Percentiles rank a stretch among this genome's conserved stretches.
Evolutionary conservation across 2,888 invertebrate species (phyloP).

Genomic region (Drosophila rubida): DNA sequence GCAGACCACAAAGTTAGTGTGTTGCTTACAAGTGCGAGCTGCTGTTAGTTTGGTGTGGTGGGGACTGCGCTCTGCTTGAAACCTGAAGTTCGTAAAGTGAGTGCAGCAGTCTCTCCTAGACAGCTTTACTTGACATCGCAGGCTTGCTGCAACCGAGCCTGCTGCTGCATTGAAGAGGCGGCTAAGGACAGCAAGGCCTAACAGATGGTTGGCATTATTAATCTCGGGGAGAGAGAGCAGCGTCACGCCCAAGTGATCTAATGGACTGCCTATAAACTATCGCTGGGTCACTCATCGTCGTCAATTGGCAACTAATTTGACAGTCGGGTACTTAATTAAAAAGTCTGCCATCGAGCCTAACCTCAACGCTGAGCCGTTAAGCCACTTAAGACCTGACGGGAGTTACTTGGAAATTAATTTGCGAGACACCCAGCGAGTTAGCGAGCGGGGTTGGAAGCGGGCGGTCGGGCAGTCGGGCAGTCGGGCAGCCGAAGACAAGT

Average conservation of each 20-base stretch:
- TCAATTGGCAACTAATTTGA: conserved; percentile 73
- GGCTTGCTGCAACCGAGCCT: conserved; percentile 2
- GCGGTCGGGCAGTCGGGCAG: not conserved
- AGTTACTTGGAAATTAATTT: conserved; percentile 71
- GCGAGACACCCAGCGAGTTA: conserved; percentile 56
- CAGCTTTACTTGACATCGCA: too few relatives aligned
- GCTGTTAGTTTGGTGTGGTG: not conserved
- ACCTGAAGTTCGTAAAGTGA: too few relatives aligned
- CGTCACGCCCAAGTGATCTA: conserved; percentile 16
- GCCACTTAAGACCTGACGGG: conserved; percentile 63
- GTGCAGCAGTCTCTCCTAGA: too few relatives aligned
- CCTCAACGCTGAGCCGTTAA: conserved; percentile 67
- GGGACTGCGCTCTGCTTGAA: too few relatives aligned
- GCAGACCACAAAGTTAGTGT: not conserved
- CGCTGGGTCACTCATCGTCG: conserved; percentile 23
- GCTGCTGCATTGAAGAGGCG: not conserved
- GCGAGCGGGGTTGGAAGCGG: not conserved
- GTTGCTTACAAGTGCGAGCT: not conserved
- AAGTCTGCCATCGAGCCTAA: conserved; percentile 24
- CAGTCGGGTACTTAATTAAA: conserved; percentile 67
- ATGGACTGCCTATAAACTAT: not conserved
- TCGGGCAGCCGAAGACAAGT: conserved; percentile 38
- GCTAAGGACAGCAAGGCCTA: not conserved
- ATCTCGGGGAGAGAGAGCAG: not conserved
- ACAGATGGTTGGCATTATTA: conserved; percentile 23